Evolutionary conservation across 2,888 invertebrate genomes (phyloP).

Genomic region (Drosophila algonquin): DNA sequence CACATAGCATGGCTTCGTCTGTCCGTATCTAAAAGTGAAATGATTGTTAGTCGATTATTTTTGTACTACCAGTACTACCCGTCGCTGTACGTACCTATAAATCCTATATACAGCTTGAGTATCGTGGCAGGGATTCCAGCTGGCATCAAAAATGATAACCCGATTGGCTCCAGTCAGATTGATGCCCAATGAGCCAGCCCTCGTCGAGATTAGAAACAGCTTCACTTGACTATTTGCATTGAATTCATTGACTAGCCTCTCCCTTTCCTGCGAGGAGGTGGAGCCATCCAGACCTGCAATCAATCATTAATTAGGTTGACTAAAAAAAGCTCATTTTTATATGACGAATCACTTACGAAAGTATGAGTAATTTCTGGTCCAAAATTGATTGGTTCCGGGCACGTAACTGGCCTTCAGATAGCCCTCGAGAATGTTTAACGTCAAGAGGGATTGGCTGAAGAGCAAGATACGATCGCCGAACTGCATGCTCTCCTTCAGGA

Average conservation of each 20-base stretch:
- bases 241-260: slow-evolving; percentile 98
- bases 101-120: slow-evolving; percentile 98
- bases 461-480: slow-evolving; percentile 95
- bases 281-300: slow-evolving; percentile 94
- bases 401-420: slow-evolving; percentile 91
- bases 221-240: slow-evolving; percentile 94
- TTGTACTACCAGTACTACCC: neutral
- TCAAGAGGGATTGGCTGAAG: slow-evolving; percentile 98
- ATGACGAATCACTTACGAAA: slow-evolving; percentile 89
- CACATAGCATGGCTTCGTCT: slow-evolving; percentile 96
- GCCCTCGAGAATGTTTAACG: slow-evolving; percentile 97
- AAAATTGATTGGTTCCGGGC: slow-evolving; percentile 89
- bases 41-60: neutral
- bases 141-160: slow-evolving; percentile 98
- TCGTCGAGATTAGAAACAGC: slow-evolving; percentile 97
- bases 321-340: neutral
- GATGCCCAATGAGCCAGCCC: slow-evolving; percentile 98
- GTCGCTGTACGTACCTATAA: slow-evolving; percentile 85
- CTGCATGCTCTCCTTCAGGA: slow-evolving; percentile 94
- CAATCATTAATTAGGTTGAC: slow-evolving; percentile 1
- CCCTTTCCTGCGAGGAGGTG: slow-evolving; percentile 96
- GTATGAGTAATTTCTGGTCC: slow-evolving; percentile 94
- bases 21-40: slow-evolving; percentile 89
- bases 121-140: slow-evolving; percentile 99
- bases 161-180: slow-evolving; percentile 98